Base-by-base conservation (phyloP, 2,888 invertebrate species). In the Tiphia femorata region DNA sequence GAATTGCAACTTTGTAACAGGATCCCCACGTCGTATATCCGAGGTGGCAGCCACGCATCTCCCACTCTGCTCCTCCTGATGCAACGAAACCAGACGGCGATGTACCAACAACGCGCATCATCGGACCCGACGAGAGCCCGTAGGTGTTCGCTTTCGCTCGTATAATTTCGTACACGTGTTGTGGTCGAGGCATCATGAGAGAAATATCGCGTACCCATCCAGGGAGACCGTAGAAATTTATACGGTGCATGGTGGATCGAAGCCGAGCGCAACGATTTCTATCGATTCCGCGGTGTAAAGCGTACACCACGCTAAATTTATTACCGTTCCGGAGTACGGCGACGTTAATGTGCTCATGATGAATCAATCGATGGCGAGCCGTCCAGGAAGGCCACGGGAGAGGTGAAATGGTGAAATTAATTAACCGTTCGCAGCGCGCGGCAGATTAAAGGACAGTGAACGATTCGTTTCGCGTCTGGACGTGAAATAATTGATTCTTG, bases 1-100 rank as follows among this genome's bases (percentile, higher is more conserved):
- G 59, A 62, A 49, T 54, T 59, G 54, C 59, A 59, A 54, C 30
- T 59, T 54, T 20, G 44, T 54, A 54, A 62, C 48, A 51, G 61
- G 61, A 48, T 52, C 19, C 30, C 47, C 14, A n/a, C n/a, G n/a
- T n/a, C n/a, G n/a, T 14, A 30, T 30, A 51, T 14, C n/a, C n/a
- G n/a, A n/a, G n/a, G n/a, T n/a, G n/a, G n/a, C n/a, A n/a, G n/a
- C n/a, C n/a, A n/a, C n/a, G n/a, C n/a, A n/a, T n/a, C n/a, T n/a
- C n/a, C n/a, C n/a, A n/a, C n/a, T n/a, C n/a, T n/a, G n/a, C n/a
- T n/a, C n/a, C n/a, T n/a, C n/a, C n/a, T n/a, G n/a, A n/a, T n/a
- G n/a, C n/a, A n/a, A n/a, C n/a, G n/a, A n/a, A n/a, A n/a, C n/a
- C n/a, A n/a, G n/a, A n/a, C n/a, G n/a, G n/a, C n/a, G n/a, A n/a